Base-by-base conservation (phyloP, 1,140 invertebrate species). In the Eueides isabella region DNA sequence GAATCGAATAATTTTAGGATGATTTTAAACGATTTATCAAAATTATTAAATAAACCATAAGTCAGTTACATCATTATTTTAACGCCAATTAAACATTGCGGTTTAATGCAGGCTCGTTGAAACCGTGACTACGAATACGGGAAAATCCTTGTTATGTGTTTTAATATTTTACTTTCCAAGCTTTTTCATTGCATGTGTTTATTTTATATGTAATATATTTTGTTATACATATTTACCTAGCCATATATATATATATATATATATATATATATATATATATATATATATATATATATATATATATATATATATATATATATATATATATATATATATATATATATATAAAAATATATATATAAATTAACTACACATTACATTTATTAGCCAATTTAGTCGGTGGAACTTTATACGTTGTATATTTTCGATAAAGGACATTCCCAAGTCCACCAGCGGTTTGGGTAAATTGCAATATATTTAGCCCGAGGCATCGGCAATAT, bases 1-100 rank as follows among this genome's bases (percentile, higher is more conserved):
- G 16, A 44, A n/a, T 16, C 14, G n/a, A 19, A 19, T 4, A 6
- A 44, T 44, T 19, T 44, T 14, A 19, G 16, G n/a, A 48, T 48
- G 41, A 48, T 48, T 48, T 48, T 48, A n/a, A 19, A 19, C 19
- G 5, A 26, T 55, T 19, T 23, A 55, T 55, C 19, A 63, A 63
- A 29, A 63, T 26, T 55, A 55, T 55, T 55, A 11, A 55, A 55
- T 55, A 55, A 55, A 26, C 48, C 26, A 55, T 55, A 26, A 23
- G 19, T 65, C 67, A 61, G 82, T 89, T 85, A 88, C 87, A 80
- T 91, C 88, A 86, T 91, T 91, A 91, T 91, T 92, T 92, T 90
- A 86, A 90, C 85, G 89, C 83, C 86, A 92, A 92, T 90, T 91
- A 89, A 86, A 87, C 84, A 41, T 67, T 84, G 83, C 80, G 83